phyloP scores from a whole-genome alignment of 2,113 vertebrate genomes.

The Raja brachyura region DNA sequence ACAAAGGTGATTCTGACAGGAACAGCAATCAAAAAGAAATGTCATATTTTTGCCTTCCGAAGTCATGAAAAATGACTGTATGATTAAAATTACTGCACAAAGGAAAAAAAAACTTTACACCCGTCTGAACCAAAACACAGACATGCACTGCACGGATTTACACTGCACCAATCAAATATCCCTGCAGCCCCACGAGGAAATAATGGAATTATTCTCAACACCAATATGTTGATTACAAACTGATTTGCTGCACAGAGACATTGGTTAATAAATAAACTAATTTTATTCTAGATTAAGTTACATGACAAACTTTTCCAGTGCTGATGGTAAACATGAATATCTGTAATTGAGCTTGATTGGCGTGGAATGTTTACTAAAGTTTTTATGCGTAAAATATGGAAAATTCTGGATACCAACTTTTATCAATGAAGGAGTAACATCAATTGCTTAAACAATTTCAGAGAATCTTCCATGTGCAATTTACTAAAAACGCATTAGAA shows the following conservation, averaged over 20 bases:
- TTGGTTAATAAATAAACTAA: not conserved
- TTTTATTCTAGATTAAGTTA: not conserved
- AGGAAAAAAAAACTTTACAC: not conserved
- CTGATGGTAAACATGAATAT: not conserved
- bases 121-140: not conserved
- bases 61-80: not conserved
- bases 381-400: not conserved
- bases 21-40: not conserved
- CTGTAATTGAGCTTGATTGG: not conserved
- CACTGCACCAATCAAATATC: not conserved
- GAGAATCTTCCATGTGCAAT: not conserved
- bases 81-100: too few species aligned
- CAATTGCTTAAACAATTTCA: not conserved
- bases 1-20: not conserved
- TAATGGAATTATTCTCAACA: not conserved
- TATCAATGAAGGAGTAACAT: not conserved
- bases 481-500: not conserved
- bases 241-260: not conserved
- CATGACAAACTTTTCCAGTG: not conserved
- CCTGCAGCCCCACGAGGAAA: not conserved
- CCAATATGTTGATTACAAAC: not conserved
- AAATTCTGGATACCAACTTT: not conserved
- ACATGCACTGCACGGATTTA: not conserved
- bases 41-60: not conserved
- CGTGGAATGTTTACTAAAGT: not conserved